phyloP scores from a whole-genome alignment of 2,113 vertebrate genomes.

The Rhizomys pruinosus region DNA sequence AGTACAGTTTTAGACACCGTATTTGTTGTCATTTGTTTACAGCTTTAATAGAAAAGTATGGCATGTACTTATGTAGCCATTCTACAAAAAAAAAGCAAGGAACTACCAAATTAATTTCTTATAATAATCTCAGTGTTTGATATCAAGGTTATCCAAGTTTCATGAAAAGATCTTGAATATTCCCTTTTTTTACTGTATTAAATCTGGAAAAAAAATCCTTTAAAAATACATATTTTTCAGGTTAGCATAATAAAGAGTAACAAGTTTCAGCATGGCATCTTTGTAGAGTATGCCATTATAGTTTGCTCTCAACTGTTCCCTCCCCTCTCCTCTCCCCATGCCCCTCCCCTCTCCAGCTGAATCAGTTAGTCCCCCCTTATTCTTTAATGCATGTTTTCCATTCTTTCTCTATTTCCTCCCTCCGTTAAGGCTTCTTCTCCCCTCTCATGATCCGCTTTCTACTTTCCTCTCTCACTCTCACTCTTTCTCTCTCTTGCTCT shows the following conservation, averaged over 20 bases:
- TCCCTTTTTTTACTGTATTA: neutral
- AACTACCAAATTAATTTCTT: neutral
- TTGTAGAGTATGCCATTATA: neutral
- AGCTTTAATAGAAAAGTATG: neutral
- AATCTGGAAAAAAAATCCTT: neutral
- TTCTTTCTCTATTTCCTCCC: neutral
- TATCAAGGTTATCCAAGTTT: neutral
- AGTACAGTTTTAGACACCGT: neutral
- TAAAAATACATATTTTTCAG: neutral
- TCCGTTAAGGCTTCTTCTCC: neutral
- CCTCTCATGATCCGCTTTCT: neutral
- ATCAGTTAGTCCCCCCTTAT: neutral
- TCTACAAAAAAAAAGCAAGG: neutral
- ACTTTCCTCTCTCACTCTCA: neutral
- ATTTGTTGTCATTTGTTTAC: neutral
- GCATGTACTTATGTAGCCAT: neutral
- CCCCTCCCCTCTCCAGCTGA: too few species aligned
- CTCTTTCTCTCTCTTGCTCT: too few species aligned
- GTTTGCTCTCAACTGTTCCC: neutral
- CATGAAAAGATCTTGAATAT: neutral
- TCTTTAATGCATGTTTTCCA: neutral
- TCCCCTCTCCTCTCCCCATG: too few species aligned
- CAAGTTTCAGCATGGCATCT: neutral
- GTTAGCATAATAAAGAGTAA: neutral
- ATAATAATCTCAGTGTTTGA: neutral